Evolutionary conservation across 1,140 invertebrate species (phyloP).

Genomic region (Drosophila nannoptera): DNA sequence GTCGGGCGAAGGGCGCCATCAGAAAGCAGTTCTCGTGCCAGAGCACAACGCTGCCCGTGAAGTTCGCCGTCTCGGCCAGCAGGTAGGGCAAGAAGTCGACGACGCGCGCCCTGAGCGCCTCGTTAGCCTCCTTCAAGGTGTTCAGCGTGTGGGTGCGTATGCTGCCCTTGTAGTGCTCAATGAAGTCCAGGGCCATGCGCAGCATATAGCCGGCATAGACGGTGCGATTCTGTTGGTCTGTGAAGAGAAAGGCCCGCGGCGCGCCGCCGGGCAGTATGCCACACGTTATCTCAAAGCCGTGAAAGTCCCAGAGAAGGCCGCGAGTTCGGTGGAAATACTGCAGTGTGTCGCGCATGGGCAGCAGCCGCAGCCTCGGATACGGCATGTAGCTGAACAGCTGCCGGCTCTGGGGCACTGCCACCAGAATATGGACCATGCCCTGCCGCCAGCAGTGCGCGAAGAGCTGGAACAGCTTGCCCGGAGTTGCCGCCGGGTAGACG

Average conservation of each 20-base stretch:
- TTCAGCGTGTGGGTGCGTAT: background rate
- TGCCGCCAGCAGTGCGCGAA: slow-evolving; percentile 46
- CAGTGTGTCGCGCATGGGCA: slow-evolving; percentile 4
- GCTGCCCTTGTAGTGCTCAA: slow-evolving; percentile 49
- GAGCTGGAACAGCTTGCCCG: slow-evolving; percentile 1
- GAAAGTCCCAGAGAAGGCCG: slow-evolving; percentile 33
- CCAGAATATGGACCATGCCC: slow-evolving; percentile 47
- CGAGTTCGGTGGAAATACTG: slow-evolving; percentile 30
- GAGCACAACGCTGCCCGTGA: slow-evolving; percentile 43
- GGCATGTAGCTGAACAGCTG: slow-evolving; percentile 45
- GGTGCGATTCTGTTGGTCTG: slow-evolving; percentile 22
- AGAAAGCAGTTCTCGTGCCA: slow-evolving; percentile 53
- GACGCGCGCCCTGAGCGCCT: slow-evolving; percentile 27
- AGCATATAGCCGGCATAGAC: slow-evolving; percentile 61
- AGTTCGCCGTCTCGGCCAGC: slow-evolving; percentile 32
- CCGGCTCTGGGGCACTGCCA: slow-evolving; percentile 12
- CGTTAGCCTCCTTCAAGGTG: slow-evolving; percentile 22
- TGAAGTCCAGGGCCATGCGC: slow-evolving; percentile 48
- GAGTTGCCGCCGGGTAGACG: slow-evolving; percentile 22
- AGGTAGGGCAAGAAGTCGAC: slow-evolving; percentile 58
- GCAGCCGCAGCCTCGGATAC: slow-evolving; percentile 29
- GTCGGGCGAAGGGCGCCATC: slow-evolving; percentile 43
- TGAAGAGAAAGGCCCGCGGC: slow-evolving; percentile 52
- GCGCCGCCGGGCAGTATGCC: slow-evolving; percentile 44
- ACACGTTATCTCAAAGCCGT: slow-evolving; percentile 46